Evolutionary conservation across 2,888 invertebrate species (phyloP).

Genomic region (Latheticus oryzae): DNA sequence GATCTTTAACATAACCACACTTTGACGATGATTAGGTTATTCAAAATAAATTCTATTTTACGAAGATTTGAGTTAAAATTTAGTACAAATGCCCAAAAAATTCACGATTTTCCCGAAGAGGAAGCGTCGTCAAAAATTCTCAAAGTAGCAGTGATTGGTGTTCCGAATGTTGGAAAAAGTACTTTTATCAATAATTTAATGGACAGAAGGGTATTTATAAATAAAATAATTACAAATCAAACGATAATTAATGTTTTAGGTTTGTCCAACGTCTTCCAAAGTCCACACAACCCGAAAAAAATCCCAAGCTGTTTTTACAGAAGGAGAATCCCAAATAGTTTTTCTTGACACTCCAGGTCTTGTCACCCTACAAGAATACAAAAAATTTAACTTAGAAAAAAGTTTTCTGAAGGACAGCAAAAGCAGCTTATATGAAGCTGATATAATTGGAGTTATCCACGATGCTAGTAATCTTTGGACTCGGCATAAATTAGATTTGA

Average conservation of each 20-base stretch:
- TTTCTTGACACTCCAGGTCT: slow-evolving; percentile 96
- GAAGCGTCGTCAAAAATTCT: slow-evolving; percentile 63
- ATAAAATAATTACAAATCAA: not conserved
- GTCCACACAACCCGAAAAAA: slow-evolving; percentile 89
- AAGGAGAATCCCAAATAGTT: slow-evolving; percentile 86
- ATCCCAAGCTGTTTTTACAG: slow-evolving; percentile 78
- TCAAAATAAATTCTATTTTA: no score
- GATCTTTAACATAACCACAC: no score
- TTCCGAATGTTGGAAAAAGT: slow-evolving; percentile 96
- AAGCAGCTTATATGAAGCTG: slow-evolving; percentile 75
- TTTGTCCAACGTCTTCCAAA: slow-evolving; percentile 90
- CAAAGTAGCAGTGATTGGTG: slow-evolving; percentile 88
- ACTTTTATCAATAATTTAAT: slow-evolving; percentile 90
- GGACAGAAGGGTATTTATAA: slow-evolving; percentile 80
- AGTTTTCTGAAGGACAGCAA: slow-evolving; percentile 72
- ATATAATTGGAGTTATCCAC: slow-evolving; percentile 88
- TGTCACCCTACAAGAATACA: slow-evolving; percentile 75
- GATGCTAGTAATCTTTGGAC: slow-evolving; percentile 81
- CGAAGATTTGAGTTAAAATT: slow-evolving; percentile 26
- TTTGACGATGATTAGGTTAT: not conserved
- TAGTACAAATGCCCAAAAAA: slow-evolving; percentile 23
- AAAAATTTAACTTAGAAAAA: slow-evolving; percentile 71
- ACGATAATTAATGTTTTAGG: slow-evolving; percentile 67
- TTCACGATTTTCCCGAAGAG: slow-evolving; percentile 6
- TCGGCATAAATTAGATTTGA: slow-evolving; percentile 75